Conservation (phyloP, 1,140 invertebrate genomes). For the Rhagoletis pomonella region DNA sequence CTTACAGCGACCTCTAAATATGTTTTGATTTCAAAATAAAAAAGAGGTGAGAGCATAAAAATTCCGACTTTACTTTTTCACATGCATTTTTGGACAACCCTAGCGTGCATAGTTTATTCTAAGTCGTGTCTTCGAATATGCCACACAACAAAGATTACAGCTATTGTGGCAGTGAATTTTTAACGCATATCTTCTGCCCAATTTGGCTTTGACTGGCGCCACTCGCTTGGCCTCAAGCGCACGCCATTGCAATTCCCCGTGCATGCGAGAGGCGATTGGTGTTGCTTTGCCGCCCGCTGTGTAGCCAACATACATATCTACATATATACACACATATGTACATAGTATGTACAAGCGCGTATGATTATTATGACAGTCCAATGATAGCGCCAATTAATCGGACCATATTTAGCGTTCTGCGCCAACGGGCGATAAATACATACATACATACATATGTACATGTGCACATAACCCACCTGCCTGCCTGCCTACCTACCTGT, state of each 20-base stretch:
- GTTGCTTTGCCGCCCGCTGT: conserved; percentile 7
- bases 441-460: conserved; percentile 3
- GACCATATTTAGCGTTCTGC: conserved; percentile 33
- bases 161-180: conserved; percentile 51
- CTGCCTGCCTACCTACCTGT: too few species aligned
- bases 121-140: background rate
- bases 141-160: conserved; percentile 24
- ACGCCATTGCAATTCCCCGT: background rate
- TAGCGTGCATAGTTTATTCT: too few species aligned
- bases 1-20: too few species aligned
- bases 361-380: conserved; percentile 51
- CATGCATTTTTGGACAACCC: too few species aligned
- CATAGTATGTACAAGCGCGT: background rate
- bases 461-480: background rate
- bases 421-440: conserved; percentile 30
- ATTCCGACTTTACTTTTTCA: too few species aligned
- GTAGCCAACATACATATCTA: background rate
- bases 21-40: too few species aligned
- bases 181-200: conserved; percentile 44
- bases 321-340: background rate
- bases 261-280: background rate
- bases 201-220: conserved; percentile 47
- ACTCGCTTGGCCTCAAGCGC: conserved; percentile 9
- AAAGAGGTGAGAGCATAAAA: too few species aligned
- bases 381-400: conserved; percentile 51